phyloP scores from a whole-genome alignment of 2,113 vertebrate genomes.

The Spheniscus mendiculus region DNA sequence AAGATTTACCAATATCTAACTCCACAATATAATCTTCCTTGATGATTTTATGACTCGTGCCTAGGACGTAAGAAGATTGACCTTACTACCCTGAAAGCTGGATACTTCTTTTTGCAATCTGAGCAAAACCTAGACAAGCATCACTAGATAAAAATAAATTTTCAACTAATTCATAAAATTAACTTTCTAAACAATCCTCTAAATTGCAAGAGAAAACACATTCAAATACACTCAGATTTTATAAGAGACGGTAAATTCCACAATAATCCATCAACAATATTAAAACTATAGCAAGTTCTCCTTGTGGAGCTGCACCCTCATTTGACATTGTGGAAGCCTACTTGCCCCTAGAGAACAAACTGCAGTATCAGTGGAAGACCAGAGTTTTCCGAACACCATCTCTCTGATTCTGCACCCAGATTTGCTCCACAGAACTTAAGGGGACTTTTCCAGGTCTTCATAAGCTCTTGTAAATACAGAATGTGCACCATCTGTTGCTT shows the following conservation, averaged over 20 bases:
- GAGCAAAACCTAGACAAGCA: not conserved
- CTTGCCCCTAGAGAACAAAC: not conserved
- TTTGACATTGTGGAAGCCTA: not conserved
- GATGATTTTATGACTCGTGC: not conserved
- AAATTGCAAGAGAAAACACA: not conserved
- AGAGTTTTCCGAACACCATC: not conserved
- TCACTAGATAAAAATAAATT: not conserved
- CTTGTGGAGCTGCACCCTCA: not conserved
- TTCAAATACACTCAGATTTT: not conserved
- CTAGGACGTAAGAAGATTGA: not conserved
- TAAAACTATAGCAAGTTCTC: not conserved
- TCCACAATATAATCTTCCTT: not conserved
- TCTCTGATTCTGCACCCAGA: not conserved
- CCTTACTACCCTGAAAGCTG: not conserved
- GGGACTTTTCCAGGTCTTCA: not conserved
- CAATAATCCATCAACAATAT: not conserved
- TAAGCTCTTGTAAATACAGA: not conserved
- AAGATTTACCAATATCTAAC: not conserved
- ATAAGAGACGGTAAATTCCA: not conserved
- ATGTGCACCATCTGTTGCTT: rapidly evolving
- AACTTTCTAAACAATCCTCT: not conserved
- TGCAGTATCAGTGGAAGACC: not conserved
- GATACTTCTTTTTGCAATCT: not conserved
- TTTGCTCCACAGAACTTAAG: not conserved
- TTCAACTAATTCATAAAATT: not conserved